Percentiles rank a stretch among this genome's conserved stretches.
phyloP scores from a whole-genome alignment of 2,113 vertebrate species.

The Phylloscopus whistleri region DNA sequence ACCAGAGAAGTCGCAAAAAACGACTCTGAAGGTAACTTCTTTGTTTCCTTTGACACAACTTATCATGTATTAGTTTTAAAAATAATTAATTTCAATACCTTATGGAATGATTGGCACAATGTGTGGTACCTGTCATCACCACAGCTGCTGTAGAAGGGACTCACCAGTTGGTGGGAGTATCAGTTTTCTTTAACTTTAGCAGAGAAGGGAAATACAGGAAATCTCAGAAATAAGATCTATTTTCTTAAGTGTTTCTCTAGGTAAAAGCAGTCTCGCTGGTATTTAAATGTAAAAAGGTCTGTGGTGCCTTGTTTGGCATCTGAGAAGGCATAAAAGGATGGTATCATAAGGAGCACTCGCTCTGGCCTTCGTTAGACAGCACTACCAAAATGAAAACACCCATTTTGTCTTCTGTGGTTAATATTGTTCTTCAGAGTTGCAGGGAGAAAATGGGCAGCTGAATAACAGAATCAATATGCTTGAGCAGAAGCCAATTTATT shows the following conservation, averaged over 20 bases:
- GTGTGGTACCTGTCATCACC: neutral
- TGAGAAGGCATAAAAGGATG: neutral
- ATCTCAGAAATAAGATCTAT: neutral
- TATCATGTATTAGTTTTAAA: neutral
- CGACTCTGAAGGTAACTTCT: neutral
- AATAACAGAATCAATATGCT: too few species aligned
- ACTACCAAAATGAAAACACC: neutral
- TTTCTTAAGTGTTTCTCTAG: neutral
- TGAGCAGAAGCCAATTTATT: too few species aligned
- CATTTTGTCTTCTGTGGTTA: neutral
- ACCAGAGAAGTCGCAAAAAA: neutral
- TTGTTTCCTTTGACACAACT: neutral
- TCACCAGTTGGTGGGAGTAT: neutral
- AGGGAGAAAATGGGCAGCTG: too few species aligned
- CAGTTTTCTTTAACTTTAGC: neutral
- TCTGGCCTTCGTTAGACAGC: neutral
- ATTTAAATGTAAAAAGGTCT: neutral
- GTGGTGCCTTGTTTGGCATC: neutral
- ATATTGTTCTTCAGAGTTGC: neutral
- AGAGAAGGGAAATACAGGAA: neutral
- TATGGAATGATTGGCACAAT: neutral
- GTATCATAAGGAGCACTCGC: neutral
- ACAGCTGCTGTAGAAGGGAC: neutral
- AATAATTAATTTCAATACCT: neutral
- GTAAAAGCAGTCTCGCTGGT: neutral